Percentiles rank a stretch among this genome's conserved stretches.
Conservation (phyloP, 2,113 vertebrate species). For the Lepus europaeus region DNA sequence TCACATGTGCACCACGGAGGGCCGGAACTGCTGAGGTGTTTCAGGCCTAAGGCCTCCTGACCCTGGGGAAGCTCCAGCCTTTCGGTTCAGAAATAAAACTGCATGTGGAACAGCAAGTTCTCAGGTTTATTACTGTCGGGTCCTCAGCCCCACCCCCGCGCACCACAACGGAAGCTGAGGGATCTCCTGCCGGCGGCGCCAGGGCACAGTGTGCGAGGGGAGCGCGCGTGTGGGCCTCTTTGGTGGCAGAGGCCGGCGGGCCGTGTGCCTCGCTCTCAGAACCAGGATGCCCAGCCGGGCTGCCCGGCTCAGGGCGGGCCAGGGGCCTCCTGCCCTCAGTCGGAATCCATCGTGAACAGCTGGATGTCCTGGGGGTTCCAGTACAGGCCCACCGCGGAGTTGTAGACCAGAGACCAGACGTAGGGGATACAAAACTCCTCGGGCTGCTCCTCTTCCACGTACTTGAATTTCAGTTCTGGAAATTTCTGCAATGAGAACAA, state of each 20-base stretch:
- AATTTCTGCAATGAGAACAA: slow-evolving; percentile 93
- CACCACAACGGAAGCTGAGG: slow-evolving; percentile 49
- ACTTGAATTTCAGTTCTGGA: slow-evolving; percentile 98
- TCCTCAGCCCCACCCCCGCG: neutral
- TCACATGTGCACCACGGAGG: neutral
- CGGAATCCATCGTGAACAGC: slow-evolving; percentile 97
- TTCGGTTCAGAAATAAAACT: slow-evolving; percentile 80
- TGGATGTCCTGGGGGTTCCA: slow-evolving; percentile 96
- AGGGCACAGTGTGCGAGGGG: neutral
- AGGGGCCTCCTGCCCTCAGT: slow-evolving; percentile 84
- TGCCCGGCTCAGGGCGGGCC: rapidly evolving
- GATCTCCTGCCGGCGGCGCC: slow-evolving; percentile 8
- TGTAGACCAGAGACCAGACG: slow-evolving; percentile 98
- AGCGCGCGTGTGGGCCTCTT: slow-evolving; percentile 49
- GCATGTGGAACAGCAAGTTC: slow-evolving; percentile 69
- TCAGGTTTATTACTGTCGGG: slow-evolving; percentile 69
- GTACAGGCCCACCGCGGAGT: slow-evolving; percentile 94
- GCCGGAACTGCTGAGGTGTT: neutral
- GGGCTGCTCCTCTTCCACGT: slow-evolving; percentile 98
- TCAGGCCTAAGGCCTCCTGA: slow-evolving; percentile 75
- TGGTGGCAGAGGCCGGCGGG: slow-evolving; percentile 45
- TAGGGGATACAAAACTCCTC: slow-evolving; percentile 99
- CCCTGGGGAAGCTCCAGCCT: slow-evolving; percentile 80
- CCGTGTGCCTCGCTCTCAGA: slow-evolving; percentile 9
- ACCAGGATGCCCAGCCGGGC: slow-evolving; percentile 8